These are phyloP conservation scores for Drosophila orena DNA, from an alignment of 1,140 invertebrate species.

Conservation along the genomic window DNA sequence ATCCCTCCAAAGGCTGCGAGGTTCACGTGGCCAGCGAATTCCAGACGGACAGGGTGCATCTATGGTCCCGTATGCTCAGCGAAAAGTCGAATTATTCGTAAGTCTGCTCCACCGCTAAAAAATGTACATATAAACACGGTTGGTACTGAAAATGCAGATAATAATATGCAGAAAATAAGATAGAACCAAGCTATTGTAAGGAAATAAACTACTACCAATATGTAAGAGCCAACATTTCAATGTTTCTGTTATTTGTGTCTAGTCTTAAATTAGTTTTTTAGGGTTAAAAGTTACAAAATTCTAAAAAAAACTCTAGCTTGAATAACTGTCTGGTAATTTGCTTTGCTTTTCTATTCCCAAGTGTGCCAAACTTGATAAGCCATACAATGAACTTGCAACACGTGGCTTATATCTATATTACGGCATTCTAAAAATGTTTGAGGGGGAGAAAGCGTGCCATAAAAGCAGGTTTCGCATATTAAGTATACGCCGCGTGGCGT, in stretches of 20 bases:
- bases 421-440: slow-evolving; percentile 11
- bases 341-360: slow-evolving; percentile 6
- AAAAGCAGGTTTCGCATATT: slow-evolving; percentile 21
- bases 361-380: slow-evolving; percentile 20
- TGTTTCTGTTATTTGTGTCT: too few species aligned
- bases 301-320: too few species aligned
- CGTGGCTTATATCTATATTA: slow-evolving; percentile 7
- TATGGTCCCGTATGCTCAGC: slow-evolving; percentile 61
- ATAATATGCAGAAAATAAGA: too few species aligned
- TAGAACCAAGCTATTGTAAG: neutral
- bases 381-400: slow-evolving; percentile 20
- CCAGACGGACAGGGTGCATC: slow-evolving; percentile 33
- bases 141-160: neutral
- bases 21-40: slow-evolving; percentile 44
- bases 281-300: too few species aligned
- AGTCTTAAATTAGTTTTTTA: too few species aligned
- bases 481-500: slow-evolving; percentile 21
- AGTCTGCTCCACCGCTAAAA: neutral
- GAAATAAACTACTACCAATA: neutral
- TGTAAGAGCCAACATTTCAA: neutral
- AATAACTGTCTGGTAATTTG: neutral
- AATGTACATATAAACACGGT: slow-evolving; percentile 1
- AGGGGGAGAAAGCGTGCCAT: slow-evolving; percentile 5
- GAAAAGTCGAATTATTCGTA: slow-evolving; percentile 3
- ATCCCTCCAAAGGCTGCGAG: slow-evolving; percentile 14